Percentiles rank a stretch among this genome's conserved stretches.
These are phyloP conservation scores for Catharus ustulatus DNA, from an alignment of 2,797 vertebrate species.

Conservation along the genomic window DNA sequence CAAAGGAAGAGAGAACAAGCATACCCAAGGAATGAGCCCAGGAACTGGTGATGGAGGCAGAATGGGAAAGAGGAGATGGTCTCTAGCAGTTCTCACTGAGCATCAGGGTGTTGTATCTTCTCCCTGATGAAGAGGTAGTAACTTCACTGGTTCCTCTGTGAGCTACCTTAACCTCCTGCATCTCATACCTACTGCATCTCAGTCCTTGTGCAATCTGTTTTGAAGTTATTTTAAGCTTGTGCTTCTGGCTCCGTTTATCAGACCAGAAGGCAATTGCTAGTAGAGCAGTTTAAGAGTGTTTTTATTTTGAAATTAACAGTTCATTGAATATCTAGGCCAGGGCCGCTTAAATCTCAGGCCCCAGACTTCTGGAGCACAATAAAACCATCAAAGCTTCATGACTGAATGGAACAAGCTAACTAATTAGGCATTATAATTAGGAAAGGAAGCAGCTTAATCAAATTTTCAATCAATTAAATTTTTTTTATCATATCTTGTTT, in stretches of 20 bases:
- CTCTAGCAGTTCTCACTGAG: neutral
- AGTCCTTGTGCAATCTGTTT: neutral
- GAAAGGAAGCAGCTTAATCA: constrained; percentile 21
- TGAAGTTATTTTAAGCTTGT: neutral
- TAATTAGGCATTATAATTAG: constrained; percentile 51
- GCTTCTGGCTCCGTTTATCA: neutral
- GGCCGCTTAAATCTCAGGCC: neutral
- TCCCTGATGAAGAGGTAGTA: neutral
- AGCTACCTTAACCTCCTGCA: neutral
- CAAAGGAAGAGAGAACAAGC: neutral
- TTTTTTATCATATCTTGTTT: neutral
- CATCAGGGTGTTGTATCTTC: neutral
- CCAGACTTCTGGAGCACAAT: constrained; percentile 10
- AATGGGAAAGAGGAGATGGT: neutral
- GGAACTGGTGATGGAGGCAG: neutral
- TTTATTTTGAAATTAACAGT: constrained; percentile 55
- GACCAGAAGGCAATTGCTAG: neutral
- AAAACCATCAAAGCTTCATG: constrained; percentile 36
- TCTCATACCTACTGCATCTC: neutral
- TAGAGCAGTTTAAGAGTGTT: constrained; percentile 3
- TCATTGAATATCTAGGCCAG: constrained; percentile 47
- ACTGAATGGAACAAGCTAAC: constrained; percentile 36
- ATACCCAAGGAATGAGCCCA: neutral
- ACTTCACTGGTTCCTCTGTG: neutral
- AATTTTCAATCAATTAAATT: neutral